phyloP scores from a whole-genome alignment of 2,797 vertebrate species.

The Moxostoma hubbsi region DNA sequence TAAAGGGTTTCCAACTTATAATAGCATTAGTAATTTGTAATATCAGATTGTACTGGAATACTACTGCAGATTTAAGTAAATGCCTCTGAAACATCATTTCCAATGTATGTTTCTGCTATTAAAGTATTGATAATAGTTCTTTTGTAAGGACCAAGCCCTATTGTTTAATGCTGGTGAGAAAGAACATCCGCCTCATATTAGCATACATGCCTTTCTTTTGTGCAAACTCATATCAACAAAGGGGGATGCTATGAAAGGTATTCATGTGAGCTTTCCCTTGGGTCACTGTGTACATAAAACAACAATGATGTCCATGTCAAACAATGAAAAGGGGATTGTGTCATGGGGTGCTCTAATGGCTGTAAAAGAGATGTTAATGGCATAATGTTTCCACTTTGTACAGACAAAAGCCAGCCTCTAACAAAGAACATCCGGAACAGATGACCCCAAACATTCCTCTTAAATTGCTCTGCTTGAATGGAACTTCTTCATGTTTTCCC shows the following conservation, averaged over 20 bases:
- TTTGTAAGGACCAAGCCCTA: background rate
- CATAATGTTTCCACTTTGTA: conserved; percentile 24
- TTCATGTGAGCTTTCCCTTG: conserved; percentile 52
- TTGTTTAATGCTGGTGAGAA: conserved; percentile 42
- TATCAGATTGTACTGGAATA: no score
- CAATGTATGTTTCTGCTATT: background rate
- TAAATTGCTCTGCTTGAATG: conserved; percentile 14
- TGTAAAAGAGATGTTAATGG: conserved; percentile 52
- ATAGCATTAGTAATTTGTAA: no score
- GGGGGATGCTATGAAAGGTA: conserved; percentile 37
- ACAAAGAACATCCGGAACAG: conserved; percentile 14
- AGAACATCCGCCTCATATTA: conserved; percentile 33
- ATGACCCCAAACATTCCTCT: conserved; percentile 19
- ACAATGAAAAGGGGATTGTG: conserved; percentile 32
- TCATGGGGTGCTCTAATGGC: conserved; percentile 41
- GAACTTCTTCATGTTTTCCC: background rate
- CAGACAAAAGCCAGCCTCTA: conserved; percentile 45
- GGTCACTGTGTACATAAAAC: conserved; percentile 51
- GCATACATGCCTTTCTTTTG: conserved; percentile 41
- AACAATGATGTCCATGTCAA: conserved; percentile 49
- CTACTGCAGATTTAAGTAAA: background rate
- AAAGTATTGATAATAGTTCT: background rate
- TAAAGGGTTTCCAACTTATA: no score
- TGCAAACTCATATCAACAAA: conserved; percentile 57
- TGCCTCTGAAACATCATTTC: conserved; percentile 42